These are phyloP conservation scores for Monopterus albus DNA, from an alignment of 2,113 vertebrate genomes.

Conservation along the genomic window DNA sequence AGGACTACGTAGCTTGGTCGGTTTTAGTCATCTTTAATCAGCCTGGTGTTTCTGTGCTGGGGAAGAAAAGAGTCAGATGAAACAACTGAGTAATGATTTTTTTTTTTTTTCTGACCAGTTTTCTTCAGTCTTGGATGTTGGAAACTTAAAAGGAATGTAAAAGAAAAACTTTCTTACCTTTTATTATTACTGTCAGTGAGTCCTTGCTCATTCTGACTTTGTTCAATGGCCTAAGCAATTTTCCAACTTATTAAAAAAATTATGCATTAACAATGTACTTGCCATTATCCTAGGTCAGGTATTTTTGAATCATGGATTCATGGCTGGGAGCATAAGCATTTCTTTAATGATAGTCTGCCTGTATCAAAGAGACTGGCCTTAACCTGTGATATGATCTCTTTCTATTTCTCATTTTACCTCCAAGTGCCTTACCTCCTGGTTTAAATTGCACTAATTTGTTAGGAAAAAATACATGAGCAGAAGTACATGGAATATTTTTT, in stretches of 20 bases:
- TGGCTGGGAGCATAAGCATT: slow-evolving; percentile 66
- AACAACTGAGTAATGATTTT: slow-evolving; percentile 78
- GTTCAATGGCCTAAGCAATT: slow-evolving; percentile 78
- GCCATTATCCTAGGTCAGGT: slow-evolving; percentile 76
- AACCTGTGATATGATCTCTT: slow-evolving; percentile 70
- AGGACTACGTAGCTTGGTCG: slow-evolving; percentile 49
- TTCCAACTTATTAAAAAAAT: slow-evolving; percentile 81
- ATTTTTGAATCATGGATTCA: slow-evolving; percentile 73
- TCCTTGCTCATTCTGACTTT: slow-evolving; percentile 70
- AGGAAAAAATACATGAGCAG: slow-evolving; percentile 38
- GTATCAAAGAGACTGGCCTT: slow-evolving; percentile 75
- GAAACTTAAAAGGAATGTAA: slow-evolving; percentile 80
- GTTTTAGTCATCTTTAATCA: slow-evolving; percentile 84
- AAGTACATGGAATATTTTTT: slow-evolving; percentile 4
- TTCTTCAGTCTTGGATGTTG: slow-evolving; percentile 75
- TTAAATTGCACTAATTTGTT: slow-evolving; percentile 64
- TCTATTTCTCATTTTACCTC: slow-evolving; percentile 59
- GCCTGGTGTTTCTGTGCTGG: slow-evolving; percentile 73
- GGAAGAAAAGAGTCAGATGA: slow-evolving; percentile 79
- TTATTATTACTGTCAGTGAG: slow-evolving; percentile 78
- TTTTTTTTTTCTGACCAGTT: slow-evolving; percentile 64
- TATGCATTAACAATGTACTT: slow-evolving; percentile 78
- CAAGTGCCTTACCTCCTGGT: slow-evolving; percentile 35
- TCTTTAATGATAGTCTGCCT: slow-evolving; percentile 77
- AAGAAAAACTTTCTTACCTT: slow-evolving; percentile 79